phyloP scores from a whole-genome alignment of 2,113 vertebrate genomes.

The Tapirus terrestris region DNA sequence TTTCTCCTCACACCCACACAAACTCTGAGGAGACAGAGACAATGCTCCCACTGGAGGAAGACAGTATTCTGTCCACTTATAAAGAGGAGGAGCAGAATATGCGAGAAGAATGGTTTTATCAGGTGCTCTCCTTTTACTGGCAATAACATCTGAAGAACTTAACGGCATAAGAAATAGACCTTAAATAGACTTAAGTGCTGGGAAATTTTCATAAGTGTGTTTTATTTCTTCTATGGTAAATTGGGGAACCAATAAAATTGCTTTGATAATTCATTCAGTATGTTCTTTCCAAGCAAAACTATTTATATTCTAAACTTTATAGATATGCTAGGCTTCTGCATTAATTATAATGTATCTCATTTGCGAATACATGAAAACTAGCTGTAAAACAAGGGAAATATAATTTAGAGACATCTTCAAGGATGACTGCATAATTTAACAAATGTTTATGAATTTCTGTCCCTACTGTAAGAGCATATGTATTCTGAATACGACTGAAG shows the following conservation, averaged over 20 bases:
- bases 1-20: background rate
- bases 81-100: background rate
- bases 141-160: constrained; percentile 10
- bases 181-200: constrained; percentile 15
- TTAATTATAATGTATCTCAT: background rate
- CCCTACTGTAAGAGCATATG: background rate
- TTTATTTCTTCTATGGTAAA: constrained; percentile 52
- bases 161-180: background rate
- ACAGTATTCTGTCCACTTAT: background rate
- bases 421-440: background rate
- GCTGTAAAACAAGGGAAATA: background rate
- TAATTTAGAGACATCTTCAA: background rate
- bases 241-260: constrained; percentile 53
- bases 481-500: background rate
- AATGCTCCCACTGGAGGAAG: background rate
- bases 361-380: constrained; percentile 38
- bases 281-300: background rate
- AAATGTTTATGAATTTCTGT: background rate
- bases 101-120: constrained; percentile 15
- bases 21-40: background rate
- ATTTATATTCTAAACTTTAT: constrained; percentile 41
- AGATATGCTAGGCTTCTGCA: background rate
- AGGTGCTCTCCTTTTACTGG: background rate
- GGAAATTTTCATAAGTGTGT: constrained; percentile 24
- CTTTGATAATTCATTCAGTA: constrained; percentile 9